Conservation (phyloP, 2,888 invertebrate genomes). For the Drosophila lutescens region DNA sequence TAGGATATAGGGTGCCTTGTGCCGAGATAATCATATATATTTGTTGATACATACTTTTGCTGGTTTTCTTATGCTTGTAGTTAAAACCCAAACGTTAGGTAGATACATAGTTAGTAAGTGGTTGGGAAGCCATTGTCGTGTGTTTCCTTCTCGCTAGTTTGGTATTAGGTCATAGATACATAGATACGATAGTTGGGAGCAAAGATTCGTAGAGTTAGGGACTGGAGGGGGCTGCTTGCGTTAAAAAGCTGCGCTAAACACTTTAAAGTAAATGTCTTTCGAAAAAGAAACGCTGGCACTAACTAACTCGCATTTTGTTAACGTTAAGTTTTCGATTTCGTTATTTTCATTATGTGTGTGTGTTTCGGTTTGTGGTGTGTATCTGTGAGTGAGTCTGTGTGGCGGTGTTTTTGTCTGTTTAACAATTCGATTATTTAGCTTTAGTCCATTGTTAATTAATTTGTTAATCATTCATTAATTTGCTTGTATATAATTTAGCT, state of each 20-base stretch:
- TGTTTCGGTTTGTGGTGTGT: conserved; percentile 28
- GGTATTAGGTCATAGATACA: conserved; percentile 41
- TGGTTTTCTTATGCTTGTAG: conserved; percentile 10
- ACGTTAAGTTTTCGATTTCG: conserved; percentile 44
- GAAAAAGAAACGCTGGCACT: conserved; percentile 73
- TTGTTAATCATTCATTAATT: conserved; percentile 62
- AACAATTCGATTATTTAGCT: conserved; percentile 73
- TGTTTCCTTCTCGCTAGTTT: conserved; percentile 53
- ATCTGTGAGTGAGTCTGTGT: conserved; percentile 50
- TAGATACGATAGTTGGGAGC: conserved; percentile 40
- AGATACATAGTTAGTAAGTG: conserved; percentile 38
- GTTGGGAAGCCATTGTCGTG: conserved; percentile 43
- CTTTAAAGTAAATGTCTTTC: conserved; percentile 75
- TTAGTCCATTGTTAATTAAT: conserved; percentile 59
- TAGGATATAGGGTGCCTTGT: conserved; percentile 38
- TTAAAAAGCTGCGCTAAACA: conserved; percentile 74
- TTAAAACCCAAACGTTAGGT: conserved; percentile 44
- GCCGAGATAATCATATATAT: conserved; percentile 36
- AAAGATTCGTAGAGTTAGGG: conserved; percentile 28
- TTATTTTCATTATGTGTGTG: conserved; percentile 16
- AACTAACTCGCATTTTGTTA: conserved; percentile 69
- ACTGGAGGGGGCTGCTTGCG: conserved; percentile 25
- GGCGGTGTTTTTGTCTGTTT: conserved; percentile 56
- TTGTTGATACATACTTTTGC: conserved; percentile 21
- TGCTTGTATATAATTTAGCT: conserved; percentile 69